Percentiles rank a stretch among this genome's conserved stretches.
phyloP scores from a whole-genome alignment of 2,888 invertebrate species.

The Rhingia campestris region DNA sequence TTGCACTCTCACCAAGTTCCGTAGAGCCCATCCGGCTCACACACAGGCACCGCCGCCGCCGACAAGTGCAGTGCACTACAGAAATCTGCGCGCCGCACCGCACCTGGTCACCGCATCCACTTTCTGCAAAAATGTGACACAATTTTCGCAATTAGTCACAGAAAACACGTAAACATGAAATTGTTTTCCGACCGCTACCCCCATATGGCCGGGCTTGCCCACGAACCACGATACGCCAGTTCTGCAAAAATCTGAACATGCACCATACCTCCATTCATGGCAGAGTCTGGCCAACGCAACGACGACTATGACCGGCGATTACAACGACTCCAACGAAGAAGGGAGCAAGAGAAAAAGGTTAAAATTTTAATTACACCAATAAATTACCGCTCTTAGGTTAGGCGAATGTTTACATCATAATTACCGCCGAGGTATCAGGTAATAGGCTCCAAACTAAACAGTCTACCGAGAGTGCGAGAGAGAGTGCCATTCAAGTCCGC shows the following conservation, averaged over 20 bases:
- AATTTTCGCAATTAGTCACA: slow-evolving; percentile 81
- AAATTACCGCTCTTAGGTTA: slow-evolving; percentile 74
- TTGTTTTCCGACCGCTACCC: slow-evolving; percentile 62
- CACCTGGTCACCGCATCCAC: not conserved
- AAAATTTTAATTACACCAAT: slow-evolving; percentile 75
- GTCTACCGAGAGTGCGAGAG: slow-evolving; percentile 19
- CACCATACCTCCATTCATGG: slow-evolving; percentile 58
- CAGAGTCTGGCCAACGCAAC: slow-evolving; percentile 17
- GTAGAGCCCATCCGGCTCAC: slow-evolving; percentile 56
- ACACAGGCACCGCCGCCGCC: slow-evolving; percentile 25
- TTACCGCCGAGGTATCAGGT: slow-evolving; percentile 73
- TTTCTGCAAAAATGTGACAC: slow-evolving; percentile 77
- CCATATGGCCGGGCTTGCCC: not conserved
- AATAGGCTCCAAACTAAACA: slow-evolving; percentile 65
- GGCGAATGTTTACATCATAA: slow-evolving; percentile 76
- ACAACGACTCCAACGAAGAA: slow-evolving; percentile 29
- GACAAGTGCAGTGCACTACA: slow-evolving; percentile 45
- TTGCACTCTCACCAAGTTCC: slow-evolving; percentile 72
- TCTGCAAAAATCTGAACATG: slow-evolving; percentile 58
- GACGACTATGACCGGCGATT: slow-evolving; percentile 4
- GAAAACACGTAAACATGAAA: slow-evolving; percentile 79
- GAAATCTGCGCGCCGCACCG: not conserved
- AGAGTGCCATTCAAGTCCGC: slow-evolving; percentile 52
- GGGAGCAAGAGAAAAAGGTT: slow-evolving; percentile 64
- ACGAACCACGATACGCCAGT: slow-evolving; percentile 46